Conservation (phyloP, 2,888 invertebrate genomes). For the Pyrrhia umbra region DNA sequence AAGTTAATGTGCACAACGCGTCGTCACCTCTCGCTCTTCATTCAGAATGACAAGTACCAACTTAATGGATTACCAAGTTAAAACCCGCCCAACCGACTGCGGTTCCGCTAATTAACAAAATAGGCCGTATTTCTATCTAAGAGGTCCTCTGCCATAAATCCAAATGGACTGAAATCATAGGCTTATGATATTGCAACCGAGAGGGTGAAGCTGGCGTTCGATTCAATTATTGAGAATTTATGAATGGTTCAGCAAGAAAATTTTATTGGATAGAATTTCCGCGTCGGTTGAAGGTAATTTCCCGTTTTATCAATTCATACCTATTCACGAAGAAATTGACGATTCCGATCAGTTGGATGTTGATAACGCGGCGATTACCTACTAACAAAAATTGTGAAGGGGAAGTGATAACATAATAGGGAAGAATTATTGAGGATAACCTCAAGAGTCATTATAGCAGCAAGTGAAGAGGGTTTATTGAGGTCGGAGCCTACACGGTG, state of each 20-base stretch:
- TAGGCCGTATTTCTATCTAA: slow-evolving; percentile 64
- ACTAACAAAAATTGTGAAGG: slow-evolving; percentile 64
- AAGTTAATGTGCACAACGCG: slow-evolving; percentile 74
- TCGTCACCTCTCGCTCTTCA: slow-evolving; percentile 61
- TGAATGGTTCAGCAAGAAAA: slow-evolving; percentile 81
- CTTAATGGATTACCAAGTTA: slow-evolving; percentile 77
- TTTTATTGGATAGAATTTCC: slow-evolving; percentile 84
- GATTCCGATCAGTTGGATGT: slow-evolving; percentile 69
- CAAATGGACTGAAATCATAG: slow-evolving; percentile 78
- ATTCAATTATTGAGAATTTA: slow-evolving; percentile 87
- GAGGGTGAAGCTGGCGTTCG: slow-evolving; percentile 78
- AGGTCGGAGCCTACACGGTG: slow-evolving; percentile 50
- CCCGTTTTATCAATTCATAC: slow-evolving; percentile 78
- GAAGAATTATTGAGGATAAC: slow-evolving; percentile 67
- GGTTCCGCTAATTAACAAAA: slow-evolving; percentile 77
- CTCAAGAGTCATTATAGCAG: slow-evolving; percentile 55
- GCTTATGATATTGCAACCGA: slow-evolving; percentile 76
- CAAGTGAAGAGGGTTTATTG: slow-evolving; percentile 54
- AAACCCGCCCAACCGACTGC: slow-evolving; percentile 70
- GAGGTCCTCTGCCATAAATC: slow-evolving; percentile 69
- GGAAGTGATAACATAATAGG: slow-evolving; percentile 65
- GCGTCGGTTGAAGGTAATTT: slow-evolving; percentile 77
- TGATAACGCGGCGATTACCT: slow-evolving; percentile 69
- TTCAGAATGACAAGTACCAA: slow-evolving; percentile 69
- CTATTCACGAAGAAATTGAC: slow-evolving; percentile 74